Conservation (phyloP, 2,888 invertebrate species). For the Eubasilissa splendida region DNA sequence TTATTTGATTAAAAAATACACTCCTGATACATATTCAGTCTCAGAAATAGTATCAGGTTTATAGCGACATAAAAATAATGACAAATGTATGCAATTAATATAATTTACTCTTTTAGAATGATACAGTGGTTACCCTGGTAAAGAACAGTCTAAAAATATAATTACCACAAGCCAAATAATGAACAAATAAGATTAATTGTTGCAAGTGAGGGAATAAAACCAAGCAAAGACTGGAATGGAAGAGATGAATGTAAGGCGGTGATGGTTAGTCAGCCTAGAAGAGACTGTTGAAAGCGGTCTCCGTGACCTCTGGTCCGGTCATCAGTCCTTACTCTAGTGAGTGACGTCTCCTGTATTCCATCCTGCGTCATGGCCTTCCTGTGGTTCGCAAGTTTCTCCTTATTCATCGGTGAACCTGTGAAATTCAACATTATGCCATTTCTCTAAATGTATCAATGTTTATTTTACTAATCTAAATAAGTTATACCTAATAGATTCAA, state of each 20-base stretch:
- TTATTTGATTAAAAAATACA: no score
- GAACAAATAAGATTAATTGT: constrained; percentile 31
- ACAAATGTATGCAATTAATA: no score
- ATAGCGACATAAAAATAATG: no score
- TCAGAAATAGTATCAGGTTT: no score
- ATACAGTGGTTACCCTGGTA: background rate
- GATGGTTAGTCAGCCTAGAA: constrained; percentile 46
- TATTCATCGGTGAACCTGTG: constrained; percentile 87
- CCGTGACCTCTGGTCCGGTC: constrained; percentile 56
- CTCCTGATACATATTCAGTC: no score
- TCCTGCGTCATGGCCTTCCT: constrained; percentile 79
- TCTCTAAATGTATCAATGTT: constrained; percentile 19
- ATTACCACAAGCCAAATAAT: constrained; percentile 45
- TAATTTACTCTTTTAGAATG: background rate
- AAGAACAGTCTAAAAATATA: background rate
- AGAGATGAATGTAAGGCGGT: constrained; percentile 40
- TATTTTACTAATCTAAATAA: no score
- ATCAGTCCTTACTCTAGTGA: constrained; percentile 82
- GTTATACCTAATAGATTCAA: no score
- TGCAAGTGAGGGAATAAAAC: constrained; percentile 24
- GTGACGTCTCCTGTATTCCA: constrained; percentile 83
- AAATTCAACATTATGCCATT: constrained; percentile 62
- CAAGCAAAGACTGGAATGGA: constrained; percentile 32
- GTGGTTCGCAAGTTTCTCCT: constrained; percentile 86
- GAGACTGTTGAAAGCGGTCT: constrained; percentile 47